These are phyloP conservation scores for Chaetops frenatus DNA, from an alignment of 2,113 vertebrate species.

Conservation along the genomic window DNA sequence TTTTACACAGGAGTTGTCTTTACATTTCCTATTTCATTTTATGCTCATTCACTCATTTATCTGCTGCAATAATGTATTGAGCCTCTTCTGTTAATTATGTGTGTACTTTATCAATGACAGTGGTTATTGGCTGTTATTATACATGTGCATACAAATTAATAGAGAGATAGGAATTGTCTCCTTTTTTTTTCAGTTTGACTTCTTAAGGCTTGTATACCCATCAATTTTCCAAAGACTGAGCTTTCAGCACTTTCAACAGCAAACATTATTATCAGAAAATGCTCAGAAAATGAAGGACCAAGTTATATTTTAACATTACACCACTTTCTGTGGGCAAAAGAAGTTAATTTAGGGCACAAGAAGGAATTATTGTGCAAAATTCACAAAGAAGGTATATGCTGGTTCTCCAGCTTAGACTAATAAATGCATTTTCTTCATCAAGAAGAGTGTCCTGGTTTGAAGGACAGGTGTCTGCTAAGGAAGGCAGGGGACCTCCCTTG, in stretches of 20 bases:
- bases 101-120: not conserved
- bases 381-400: not conserved
- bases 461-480: too few species aligned
- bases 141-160: not conserved
- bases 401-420: not conserved
- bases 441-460: too few species aligned
- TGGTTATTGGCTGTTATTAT: not conserved
- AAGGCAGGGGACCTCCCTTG: too few species aligned
- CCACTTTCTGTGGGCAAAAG: not conserved
- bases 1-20: not conserved
- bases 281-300: not conserved
- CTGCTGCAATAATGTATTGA: not conserved
- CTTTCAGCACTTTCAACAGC: not conserved
- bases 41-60: not conserved
- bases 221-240: not conserved
- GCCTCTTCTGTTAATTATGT: not conserved
- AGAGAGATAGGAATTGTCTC: not conserved
- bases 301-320: not conserved
- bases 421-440: not conserved
- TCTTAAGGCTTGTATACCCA: not conserved
- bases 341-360: not conserved
- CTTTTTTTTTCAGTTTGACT: not conserved
- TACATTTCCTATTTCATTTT: not conserved
- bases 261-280: not conserved
- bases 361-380: not conserved